Evolutionary conservation across 2,113 vertebrate species (phyloP).

Genomic region (Petaurus breviceps): DNA sequence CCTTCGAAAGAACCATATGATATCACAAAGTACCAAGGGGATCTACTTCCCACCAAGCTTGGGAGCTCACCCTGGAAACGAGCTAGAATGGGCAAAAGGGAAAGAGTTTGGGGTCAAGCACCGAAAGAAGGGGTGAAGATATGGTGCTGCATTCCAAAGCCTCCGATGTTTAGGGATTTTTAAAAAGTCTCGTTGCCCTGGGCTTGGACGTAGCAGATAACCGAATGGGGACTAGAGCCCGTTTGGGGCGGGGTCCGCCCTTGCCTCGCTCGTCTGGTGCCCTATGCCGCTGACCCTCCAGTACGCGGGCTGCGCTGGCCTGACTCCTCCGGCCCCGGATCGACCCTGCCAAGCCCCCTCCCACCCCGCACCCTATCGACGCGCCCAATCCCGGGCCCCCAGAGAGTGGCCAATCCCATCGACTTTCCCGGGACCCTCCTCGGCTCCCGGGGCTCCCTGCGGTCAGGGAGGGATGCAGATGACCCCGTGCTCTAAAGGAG

Average conservation of each 20-base stretch:
- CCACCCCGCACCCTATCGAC: constrained; percentile 39
- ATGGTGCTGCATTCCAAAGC: background rate
- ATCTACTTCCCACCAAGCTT: background rate
- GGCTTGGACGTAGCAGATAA: background rate
- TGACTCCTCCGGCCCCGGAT: constrained; percentile 27
- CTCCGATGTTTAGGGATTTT: background rate
- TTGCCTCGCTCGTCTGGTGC: background rate
- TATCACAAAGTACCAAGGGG: background rate
- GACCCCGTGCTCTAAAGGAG: constrained; percentile 40
- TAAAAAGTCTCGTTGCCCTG: constrained; percentile 2
- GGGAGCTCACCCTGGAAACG: background rate
- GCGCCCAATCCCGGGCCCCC: constrained; percentile 61
- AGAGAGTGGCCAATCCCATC: constrained; percentile 52
- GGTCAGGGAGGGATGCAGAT: constrained; percentile 56
- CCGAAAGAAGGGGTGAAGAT: background rate
- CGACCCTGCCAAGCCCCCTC: background rate
- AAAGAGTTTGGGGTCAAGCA: background rate
- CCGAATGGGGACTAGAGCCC: background rate
- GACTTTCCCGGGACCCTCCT: constrained; percentile 71
- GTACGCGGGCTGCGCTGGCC: background rate
- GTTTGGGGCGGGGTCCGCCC: background rate
- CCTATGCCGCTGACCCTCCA: background rate
- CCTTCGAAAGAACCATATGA: background rate
- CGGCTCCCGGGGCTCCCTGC: constrained; percentile 19
- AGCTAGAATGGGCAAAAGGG: background rate